These are phyloP conservation scores for Nematopogon swammerdamellus DNA, from an alignment of 2,888 invertebrate species.

Conservation along the genomic window DNA sequence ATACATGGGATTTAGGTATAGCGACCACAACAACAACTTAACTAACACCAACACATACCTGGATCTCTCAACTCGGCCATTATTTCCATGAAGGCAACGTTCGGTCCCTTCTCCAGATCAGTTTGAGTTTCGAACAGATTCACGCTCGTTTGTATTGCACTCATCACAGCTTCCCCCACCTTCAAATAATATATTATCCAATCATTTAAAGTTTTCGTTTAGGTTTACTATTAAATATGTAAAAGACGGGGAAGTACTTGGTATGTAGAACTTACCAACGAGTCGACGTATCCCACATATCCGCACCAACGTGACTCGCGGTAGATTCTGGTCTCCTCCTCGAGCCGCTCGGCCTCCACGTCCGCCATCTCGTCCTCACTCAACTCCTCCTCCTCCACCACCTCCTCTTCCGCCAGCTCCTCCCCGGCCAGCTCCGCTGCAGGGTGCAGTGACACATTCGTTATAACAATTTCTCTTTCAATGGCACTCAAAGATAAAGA, in stretches of 20 bases:
- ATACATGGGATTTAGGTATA: too few relatives aligned
- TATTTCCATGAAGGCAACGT: conserved; percentile 73
- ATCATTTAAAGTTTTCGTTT: background rate
- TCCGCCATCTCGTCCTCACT: conserved; percentile 43
- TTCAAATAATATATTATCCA: conserved; percentile 18
- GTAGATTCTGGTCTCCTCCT: conserved; percentile 34
- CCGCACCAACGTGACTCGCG: conserved; percentile 42
- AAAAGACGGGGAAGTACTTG: background rate
- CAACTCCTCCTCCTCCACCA: conserved; percentile 30
- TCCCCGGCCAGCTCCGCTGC: conserved; percentile 12
- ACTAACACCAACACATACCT: too few relatives aligned
- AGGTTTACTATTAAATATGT: background rate
- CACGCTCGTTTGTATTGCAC: conserved; percentile 48
- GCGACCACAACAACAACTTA: too few relatives aligned
- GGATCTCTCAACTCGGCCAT: conserved; percentile 70
- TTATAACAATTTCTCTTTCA: too few relatives aligned
- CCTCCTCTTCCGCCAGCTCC: conserved; percentile 19
- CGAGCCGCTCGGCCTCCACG: conserved; percentile 37
- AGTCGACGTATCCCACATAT: conserved; percentile 48
- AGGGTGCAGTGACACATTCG: too few relatives aligned
- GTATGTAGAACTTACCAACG: conserved; percentile 34
- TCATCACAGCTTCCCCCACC: conserved; percentile 43
- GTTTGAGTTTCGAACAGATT: conserved; percentile 60
- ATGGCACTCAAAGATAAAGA: too few relatives aligned
- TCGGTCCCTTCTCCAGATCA: conserved; percentile 49